A percentile compares a stretch with the other conserved stretches of the same genome.
These are phyloP conservation scores for Campopleginae sp. DNA, from an alignment of 2,888 invertebrate genomes.

Conservation along the genomic window DNA sequence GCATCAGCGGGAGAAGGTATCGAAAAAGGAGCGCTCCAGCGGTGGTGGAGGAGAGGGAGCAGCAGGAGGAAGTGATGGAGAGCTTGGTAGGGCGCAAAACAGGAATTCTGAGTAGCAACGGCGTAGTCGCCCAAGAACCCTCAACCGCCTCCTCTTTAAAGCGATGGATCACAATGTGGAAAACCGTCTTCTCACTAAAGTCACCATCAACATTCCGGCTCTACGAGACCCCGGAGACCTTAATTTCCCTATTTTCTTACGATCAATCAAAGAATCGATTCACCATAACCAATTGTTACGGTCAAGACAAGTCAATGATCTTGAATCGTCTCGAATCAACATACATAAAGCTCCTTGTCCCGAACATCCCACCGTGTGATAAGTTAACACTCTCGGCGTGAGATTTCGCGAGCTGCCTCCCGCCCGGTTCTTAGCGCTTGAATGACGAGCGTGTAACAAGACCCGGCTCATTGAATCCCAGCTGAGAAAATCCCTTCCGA, in stretches of 20 bases:
- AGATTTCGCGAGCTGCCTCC: background rate
- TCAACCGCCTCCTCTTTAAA: conserved; percentile 81
- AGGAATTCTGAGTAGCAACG: conserved; percentile 84
- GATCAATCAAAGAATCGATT: background rate
- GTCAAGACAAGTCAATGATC: background rate
- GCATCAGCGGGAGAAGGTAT: conserved; percentile 48
- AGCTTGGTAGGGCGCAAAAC: conserved; percentile 71
- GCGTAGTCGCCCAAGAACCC: conserved; percentile 83
- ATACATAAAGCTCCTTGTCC: background rate
- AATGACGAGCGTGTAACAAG: conserved; percentile 2
- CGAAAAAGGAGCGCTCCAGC: conserved; percentile 33
- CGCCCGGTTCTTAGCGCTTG: background rate
- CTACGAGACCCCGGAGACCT: background rate
- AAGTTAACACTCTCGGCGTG: conserved; percentile 1
- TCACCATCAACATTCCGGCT: background rate
- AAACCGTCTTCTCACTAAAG: conserved; percentile 56
- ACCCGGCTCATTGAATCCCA: background rate
- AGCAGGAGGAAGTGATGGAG: conserved; percentile 56
- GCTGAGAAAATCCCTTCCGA: conserved; percentile 3
- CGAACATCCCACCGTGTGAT: background rate
- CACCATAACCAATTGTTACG: background rate
- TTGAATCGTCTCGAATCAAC: background rate
- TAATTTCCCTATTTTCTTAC: background rate
- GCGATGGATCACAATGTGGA: conserved; percentile 81
- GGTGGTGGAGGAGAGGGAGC: conserved; percentile 46